Percentiles rank a stretch among this genome's conserved stretches.
Evolutionary conservation across 2,113 vertebrate genomes (phyloP).

Genomic region (Takifugu bimaculatus): DNA sequence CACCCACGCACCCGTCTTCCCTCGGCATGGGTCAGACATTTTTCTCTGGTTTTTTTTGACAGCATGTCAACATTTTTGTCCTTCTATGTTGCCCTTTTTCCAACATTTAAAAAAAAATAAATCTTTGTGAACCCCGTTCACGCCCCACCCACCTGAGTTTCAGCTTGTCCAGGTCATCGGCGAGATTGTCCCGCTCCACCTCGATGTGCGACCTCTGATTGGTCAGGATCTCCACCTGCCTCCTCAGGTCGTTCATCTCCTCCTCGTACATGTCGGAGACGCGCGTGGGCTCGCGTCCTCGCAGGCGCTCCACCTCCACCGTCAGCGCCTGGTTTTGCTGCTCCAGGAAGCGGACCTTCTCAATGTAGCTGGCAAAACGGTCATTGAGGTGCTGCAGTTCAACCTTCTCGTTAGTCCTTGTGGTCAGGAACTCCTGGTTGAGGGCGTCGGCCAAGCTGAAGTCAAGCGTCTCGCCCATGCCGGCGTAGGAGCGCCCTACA

Average conservation of each 20-base stretch:
- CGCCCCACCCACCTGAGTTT: constrained; percentile 83
- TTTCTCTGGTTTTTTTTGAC: background rate
- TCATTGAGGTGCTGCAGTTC: constrained; percentile 95
- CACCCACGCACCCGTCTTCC: background rate
- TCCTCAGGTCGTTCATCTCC: constrained; percentile 88
- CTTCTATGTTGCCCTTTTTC: background rate
- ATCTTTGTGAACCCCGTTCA: accelerated
- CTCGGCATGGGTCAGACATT: background rate
- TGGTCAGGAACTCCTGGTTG: constrained; percentile 95
- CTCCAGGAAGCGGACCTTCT: constrained; percentile 96
- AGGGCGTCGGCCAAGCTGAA: constrained; percentile 90
- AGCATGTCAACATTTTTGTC: no score
- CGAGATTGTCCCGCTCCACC: constrained; percentile 89
- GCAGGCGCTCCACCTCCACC: constrained; percentile 86
- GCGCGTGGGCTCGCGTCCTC: constrained; percentile 87
- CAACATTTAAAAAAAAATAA: background rate
- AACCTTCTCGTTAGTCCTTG: constrained; percentile 92
- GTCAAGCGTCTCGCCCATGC: constrained; percentile 89
- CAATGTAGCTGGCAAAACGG: constrained; percentile 94
- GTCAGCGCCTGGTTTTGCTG: constrained; percentile 88
- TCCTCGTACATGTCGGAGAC: constrained; percentile 91
- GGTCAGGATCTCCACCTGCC: constrained; percentile 87
- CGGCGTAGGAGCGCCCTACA: constrained; percentile 71
- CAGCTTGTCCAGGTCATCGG: constrained; percentile 87
- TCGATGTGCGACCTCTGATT: constrained; percentile 86